Percentiles rank a stretch among this genome's conserved stretches.
These are phyloP conservation scores for Drosophila chauvacae DNA, from an alignment of 1,140 invertebrate species.

Conservation along the genomic window DNA sequence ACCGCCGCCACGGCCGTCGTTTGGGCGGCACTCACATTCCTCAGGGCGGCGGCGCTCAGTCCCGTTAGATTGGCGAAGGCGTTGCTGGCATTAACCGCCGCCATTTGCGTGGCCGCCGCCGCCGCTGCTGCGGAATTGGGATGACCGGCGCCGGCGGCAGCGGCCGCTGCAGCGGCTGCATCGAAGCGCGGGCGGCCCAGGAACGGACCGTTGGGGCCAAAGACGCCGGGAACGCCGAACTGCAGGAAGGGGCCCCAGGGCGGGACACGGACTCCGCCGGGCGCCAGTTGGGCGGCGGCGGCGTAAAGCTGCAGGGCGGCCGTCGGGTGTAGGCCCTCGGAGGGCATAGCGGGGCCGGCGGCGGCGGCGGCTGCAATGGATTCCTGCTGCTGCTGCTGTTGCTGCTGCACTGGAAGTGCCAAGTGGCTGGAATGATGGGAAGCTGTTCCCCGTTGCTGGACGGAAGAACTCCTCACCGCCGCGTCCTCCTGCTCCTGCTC, in stretches of 20 bases:
- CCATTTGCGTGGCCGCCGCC: slow-evolving; percentile 75
- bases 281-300: slow-evolving; percentile 86
- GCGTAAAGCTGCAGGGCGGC: slow-evolving; percentile 86
- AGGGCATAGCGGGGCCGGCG: slow-evolving; percentile 63
- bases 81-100: slow-evolving; percentile 80
- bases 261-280: slow-evolving; percentile 85
- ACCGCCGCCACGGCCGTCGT: slow-evolving; percentile 81
- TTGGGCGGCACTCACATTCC: slow-evolving; percentile 78
- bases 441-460: slow-evolving; percentile 15
- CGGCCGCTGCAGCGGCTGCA: slow-evolving; percentile 37
- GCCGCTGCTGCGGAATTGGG: slow-evolving; percentile 66
- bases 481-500: slow-evolving; percentile 42
- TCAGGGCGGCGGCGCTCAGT: slow-evolving; percentile 76
- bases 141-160: slow-evolving; percentile 44
- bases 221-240: slow-evolving; percentile 86
- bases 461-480: slow-evolving; percentile 11
- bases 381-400: neutral
- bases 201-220: slow-evolving; percentile 81
- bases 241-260: slow-evolving; percentile 86
- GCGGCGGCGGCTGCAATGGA: slow-evolving; percentile 21
- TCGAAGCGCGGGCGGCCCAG: slow-evolving; percentile 76
- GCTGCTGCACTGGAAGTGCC: neutral
- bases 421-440: slow-evolving; percentile 9
- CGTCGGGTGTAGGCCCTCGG: slow-evolving; percentile 85
- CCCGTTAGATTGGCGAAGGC: slow-evolving; percentile 83